phyloP scores from a whole-genome alignment of 2,113 vertebrate species.

The Crocuta crocuta region DNA sequence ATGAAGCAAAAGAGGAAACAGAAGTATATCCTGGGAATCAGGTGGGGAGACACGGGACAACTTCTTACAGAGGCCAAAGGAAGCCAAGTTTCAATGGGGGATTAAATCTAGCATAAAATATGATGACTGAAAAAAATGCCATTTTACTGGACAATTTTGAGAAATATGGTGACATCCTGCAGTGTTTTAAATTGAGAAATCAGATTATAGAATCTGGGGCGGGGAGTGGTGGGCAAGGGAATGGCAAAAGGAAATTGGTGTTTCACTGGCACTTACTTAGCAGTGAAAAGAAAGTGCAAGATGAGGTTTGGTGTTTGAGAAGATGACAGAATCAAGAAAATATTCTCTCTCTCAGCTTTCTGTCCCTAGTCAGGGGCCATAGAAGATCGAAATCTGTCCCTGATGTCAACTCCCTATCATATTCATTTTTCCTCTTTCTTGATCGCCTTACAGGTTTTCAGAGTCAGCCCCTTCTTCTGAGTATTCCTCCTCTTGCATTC shows the following conservation, averaged over 20 bases:
- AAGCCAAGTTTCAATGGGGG: background rate
- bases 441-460: background rate
- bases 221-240: rapidly evolving
- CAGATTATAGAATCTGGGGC: background rate
- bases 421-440: background rate
- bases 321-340: background rate
- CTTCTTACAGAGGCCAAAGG: background rate
- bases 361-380: background rate
- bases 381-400: background rate
- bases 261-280: background rate
- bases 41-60: background rate
- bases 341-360: background rate
- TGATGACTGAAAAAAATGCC: background rate
- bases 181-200: background rate
- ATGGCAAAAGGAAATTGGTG: background rate
- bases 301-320: background rate
- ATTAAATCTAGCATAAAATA: background rate
- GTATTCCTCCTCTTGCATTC: background rate
- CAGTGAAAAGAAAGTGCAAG: background rate
- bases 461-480: background rate
- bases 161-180: background rate
- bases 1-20: background rate
- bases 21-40: background rate
- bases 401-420: background rate
- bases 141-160: background rate